Evolutionary conservation across 2,888 invertebrate genomes (phyloP), one percentile per base, ranked within the genome.

Genomic region (Coleophora flavipennella): DNA sequence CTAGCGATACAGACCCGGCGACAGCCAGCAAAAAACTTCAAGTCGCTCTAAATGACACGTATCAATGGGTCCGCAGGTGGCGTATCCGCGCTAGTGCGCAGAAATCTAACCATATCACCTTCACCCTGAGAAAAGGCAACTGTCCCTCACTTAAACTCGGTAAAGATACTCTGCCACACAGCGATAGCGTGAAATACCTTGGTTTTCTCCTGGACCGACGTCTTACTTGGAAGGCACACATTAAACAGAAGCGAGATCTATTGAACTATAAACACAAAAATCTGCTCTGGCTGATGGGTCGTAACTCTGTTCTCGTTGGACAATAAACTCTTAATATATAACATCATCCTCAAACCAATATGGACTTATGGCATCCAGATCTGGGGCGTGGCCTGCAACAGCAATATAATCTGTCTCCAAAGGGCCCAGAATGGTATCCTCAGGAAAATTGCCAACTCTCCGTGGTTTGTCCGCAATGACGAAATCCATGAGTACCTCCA

Each of bases 31-130:
- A 9, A n/a, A 34, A 8, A 1, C 35, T 49, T 2, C 46, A 48
- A 14, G 8, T 20, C 1, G 31, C 33, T 1, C 31, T 43, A 4
- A 25, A 39, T 10, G 13, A 31, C 26, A 37, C 43, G 2, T 2
- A 36, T 9, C 9, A 35, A 9, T 50, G 44, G 47, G 31, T 48
- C 2, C 12, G 36, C 3, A 41, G 40, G 11, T 48, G 40, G 48
- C 10, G 42, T 26, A 48, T 48, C 14, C 34, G 10, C 33, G 42
- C 32, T 1, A 42, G 41, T 25, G 35, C 35, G 11, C 2, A 14
- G 1, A 45, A 47, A 36, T 47, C 41, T 1, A 27, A n/a, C 8
- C 42, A 45, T 9, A 38, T 47, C 7, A 45, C 41, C 2, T 43
- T 41, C n/a, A 40, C 41, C 8, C 29, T 48, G 3, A 35, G 40